Evolutionary conservation across 2,797 vertebrate species (phyloP), one percentile per base, ranked within the genome.

Genomic region (Neoniphon sammara): DNA sequence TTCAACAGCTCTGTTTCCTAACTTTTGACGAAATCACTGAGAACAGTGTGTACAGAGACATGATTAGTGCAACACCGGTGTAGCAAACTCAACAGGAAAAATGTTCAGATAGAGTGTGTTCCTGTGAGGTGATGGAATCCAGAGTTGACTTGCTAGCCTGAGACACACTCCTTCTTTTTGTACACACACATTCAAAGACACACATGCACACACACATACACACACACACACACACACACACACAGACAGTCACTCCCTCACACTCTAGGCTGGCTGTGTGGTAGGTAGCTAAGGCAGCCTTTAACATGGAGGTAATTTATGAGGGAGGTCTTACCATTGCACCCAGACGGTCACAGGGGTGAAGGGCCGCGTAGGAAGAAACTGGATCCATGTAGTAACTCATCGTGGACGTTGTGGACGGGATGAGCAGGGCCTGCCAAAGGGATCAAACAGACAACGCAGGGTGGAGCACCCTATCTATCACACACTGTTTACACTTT

Each of bases 341-440:
- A 54, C 90, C 92, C 81, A 96, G 94, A 80, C 93, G 93, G 87
- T 93, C 87, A 59, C 92, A 88, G 65, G 94, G 88, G 75, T 95
- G 96, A 88, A 95, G 92, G 83, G 90, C 91, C 27, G 93, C 77
- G 78, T 82, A 94, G 84, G 92, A 91, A 7, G 94, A 91, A 88
- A 95, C 77, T 66, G 95, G 92, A 92, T 97, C 95, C 94, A 94
- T 79, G 83, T 97, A 97, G 94, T 98, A 98, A 94, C 94, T 99
- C 97, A 98, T 99, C 85, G 78, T 85, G 79, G 72, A 82, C 36
- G 25, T 84, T 47, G 86, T 18, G 84, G 91, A 90, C 91, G 87
- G 85, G 80, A 88, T 83, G 80, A 89, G 83, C 88, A 81, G 87
- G 82, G 90, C 87, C 92, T 94, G 92, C 80, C 90, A 84, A 85